phyloP scores from a whole-genome alignment of 2,797 vertebrate species.

The Miichthys miiuy region DNA sequence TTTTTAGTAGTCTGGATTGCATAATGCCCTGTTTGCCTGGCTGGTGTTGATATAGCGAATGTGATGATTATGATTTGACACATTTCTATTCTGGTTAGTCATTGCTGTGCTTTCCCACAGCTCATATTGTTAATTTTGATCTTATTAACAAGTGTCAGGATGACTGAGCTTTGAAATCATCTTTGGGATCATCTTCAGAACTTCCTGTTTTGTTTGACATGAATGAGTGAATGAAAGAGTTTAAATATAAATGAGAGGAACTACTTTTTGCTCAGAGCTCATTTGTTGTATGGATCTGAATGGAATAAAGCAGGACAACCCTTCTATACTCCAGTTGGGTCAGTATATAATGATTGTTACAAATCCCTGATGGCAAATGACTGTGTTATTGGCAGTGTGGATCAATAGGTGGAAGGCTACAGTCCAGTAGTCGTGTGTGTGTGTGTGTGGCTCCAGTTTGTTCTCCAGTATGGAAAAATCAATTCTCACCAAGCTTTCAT shows the following conservation, averaged over 20 bases:
- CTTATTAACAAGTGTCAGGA: slow-evolving; percentile 53
- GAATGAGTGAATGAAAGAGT: neutral
- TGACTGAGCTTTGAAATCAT: slow-evolving; percentile 42
- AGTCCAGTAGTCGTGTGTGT: slow-evolving; percentile 57
- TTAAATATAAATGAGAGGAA: slow-evolving; percentile 7
- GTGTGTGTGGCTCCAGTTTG: slow-evolving; percentile 64
- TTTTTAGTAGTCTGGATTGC: slow-evolving; percentile 63
- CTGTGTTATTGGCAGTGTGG: slow-evolving; percentile 77
- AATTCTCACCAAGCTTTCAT: slow-evolving; percentile 72
- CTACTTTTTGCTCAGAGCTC: slow-evolving; percentile 41
- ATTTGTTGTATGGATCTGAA: slow-evolving; percentile 38
- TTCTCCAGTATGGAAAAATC: slow-evolving; percentile 77
- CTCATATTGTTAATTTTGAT: slow-evolving; percentile 44
- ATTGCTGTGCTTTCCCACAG: slow-evolving; percentile 56
- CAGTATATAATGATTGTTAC: slow-evolving; percentile 76
- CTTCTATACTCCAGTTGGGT: slow-evolving; percentile 68
- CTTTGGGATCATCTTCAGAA: slow-evolving; percentile 10
- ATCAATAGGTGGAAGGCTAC: slow-evolving; percentile 78
- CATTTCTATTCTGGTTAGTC: slow-evolving; percentile 69
- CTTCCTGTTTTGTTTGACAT: slow-evolving; percentile 2
- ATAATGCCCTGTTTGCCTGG: slow-evolving; percentile 58
- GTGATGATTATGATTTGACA: slow-evolving; percentile 73
- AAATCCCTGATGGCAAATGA: slow-evolving; percentile 80
- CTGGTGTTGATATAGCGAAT: slow-evolving; percentile 68
- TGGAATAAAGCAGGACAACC: slow-evolving; percentile 59